Conservation (phyloP, 1,140 invertebrate species). For the Agrilus planipennis region DNA sequence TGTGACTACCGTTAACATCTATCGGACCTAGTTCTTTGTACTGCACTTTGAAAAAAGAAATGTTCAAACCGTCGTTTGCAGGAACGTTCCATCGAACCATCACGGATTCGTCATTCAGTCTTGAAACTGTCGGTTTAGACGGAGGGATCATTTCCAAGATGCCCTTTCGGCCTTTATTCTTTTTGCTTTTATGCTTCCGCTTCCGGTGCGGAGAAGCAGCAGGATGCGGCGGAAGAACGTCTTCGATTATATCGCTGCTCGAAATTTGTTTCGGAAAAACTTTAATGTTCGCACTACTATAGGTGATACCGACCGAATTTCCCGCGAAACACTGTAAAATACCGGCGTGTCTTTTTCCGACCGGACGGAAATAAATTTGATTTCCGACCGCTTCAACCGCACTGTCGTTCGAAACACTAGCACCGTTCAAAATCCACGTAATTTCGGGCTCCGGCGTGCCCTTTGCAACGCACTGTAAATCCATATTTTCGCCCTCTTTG, state of each 20-base stretch:
- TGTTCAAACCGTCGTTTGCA: slow-evolving; percentile 62
- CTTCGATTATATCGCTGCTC: slow-evolving; percentile 13
- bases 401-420: slow-evolving; percentile 44
- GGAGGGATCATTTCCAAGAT: slow-evolving; percentile 71
- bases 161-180: slow-evolving; percentile 37
- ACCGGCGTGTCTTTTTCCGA: slow-evolving; percentile 72
- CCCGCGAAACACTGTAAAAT: slow-evolving; percentile 81
- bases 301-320: slow-evolving; percentile 64
- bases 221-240: slow-evolving; percentile 9
- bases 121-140: slow-evolving; percentile 68
- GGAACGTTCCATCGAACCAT: slow-evolving; percentile 85
- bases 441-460: slow-evolving; percentile 58
- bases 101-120: slow-evolving; percentile 78
- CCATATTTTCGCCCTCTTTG: slow-evolving; percentile 50
- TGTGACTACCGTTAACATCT: slow-evolving; percentile 24
- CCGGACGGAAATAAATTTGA: slow-evolving; percentile 42
- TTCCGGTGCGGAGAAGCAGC: slow-evolving; percentile 3
- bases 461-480: slow-evolving; percentile 50
- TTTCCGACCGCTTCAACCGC: slow-evolving; percentile 37
- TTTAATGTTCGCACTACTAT: slow-evolving; percentile 47
- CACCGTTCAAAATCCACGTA: slow-evolving; percentile 77
- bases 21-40: slow-evolving; percentile 56
- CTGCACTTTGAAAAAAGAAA: slow-evolving; percentile 86
- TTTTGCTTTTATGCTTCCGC: slow-evolving; percentile 27
- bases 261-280: slow-evolving; percentile 59